Conservation (phyloP, 2,888 invertebrate genomes). For the Athalia rosae region DNA sequence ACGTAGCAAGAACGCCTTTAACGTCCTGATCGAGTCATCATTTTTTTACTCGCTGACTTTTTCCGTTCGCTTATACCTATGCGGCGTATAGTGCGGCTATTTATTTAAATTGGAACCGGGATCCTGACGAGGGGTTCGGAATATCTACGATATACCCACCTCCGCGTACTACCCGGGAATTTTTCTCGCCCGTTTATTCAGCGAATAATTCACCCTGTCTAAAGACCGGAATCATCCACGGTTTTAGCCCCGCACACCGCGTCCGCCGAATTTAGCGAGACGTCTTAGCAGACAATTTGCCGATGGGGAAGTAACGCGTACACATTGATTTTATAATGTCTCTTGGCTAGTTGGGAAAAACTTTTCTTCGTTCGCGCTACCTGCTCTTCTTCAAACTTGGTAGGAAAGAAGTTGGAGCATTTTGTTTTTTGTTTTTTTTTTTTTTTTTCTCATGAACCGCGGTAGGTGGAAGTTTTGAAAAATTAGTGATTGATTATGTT, state of each 20-base stretch:
- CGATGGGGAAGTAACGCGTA: too few relatives aligned
- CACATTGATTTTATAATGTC: too few relatives aligned
- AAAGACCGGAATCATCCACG: not conserved
- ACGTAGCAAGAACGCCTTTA: slow-evolving; percentile 38
- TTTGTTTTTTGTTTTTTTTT: too few relatives aligned
- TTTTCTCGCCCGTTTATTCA: not conserved
- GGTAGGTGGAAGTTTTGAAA: not conserved
- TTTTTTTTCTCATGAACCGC: too few relatives aligned
- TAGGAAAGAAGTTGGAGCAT: too few relatives aligned
- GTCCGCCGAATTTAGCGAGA: not conserved
- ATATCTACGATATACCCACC: not conserved
- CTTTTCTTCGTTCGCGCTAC: too few relatives aligned
- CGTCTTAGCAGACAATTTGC: too few relatives aligned
- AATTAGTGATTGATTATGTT: slow-evolving; percentile 24
- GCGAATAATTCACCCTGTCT: not conserved
- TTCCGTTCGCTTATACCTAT: not conserved
- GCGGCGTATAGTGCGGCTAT: not conserved
- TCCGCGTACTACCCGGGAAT: not conserved
- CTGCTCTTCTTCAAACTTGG: too few relatives aligned
- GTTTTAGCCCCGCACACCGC: not conserved
- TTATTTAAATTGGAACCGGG: slow-evolving; percentile 32
- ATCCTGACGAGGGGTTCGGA: not conserved
- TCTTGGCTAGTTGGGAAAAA: too few relatives aligned
- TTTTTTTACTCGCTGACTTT: slow-evolving; percentile 15
- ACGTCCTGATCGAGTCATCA: slow-evolving; percentile 38